phyloP scores from a whole-genome alignment of 2,888 invertebrate genomes.

The Drosophila kanekoi region DNA sequence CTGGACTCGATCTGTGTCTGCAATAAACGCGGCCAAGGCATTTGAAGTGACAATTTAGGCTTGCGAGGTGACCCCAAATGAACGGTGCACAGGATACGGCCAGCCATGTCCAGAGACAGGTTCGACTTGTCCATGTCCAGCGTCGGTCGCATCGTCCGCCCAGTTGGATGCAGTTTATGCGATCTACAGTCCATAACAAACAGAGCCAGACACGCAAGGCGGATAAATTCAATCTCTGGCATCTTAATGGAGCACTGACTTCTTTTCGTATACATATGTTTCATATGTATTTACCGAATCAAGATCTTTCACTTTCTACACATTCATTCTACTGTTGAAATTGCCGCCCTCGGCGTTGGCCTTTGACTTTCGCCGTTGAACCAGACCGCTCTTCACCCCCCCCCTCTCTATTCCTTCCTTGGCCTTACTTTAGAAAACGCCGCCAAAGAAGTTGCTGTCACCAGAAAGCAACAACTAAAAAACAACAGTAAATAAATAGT shows the following conservation, averaged over 20 bases:
- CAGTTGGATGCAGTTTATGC: neutral
- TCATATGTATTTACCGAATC: neutral
- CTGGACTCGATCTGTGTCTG: slow-evolving; percentile 4
- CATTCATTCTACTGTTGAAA: slow-evolving; percentile 59
- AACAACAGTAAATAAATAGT: slow-evolving; percentile 29
- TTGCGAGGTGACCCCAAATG: neutral
- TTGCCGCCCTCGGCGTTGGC: slow-evolving; percentile 20
- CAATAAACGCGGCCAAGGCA: slow-evolving; percentile 16
- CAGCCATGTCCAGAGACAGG: slow-evolving; percentile 19
- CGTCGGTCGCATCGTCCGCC: neutral
- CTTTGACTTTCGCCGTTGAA: slow-evolving; percentile 48
- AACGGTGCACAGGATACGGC: slow-evolving; percentile 20
- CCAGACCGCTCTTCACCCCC: neutral
- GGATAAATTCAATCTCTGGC: slow-evolving; percentile 3
- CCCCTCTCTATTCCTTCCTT: neutral
- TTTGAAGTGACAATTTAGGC: neutral
- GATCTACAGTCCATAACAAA: too few species aligned
- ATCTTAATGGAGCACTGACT: slow-evolving; percentile 13
- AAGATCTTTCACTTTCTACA: slow-evolving; percentile 66
- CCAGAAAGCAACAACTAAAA: slow-evolving; percentile 36
- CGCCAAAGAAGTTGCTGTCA: slow-evolving; percentile 47
- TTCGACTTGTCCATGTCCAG: slow-evolving; percentile 21
- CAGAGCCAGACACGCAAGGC: neutral
- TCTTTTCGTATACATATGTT: neutral
- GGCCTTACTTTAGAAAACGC: slow-evolving; percentile 41